Evolutionary conservation across 2,888 invertebrate species (phyloP).

Genomic region (Schizaphis graminum): DNA sequence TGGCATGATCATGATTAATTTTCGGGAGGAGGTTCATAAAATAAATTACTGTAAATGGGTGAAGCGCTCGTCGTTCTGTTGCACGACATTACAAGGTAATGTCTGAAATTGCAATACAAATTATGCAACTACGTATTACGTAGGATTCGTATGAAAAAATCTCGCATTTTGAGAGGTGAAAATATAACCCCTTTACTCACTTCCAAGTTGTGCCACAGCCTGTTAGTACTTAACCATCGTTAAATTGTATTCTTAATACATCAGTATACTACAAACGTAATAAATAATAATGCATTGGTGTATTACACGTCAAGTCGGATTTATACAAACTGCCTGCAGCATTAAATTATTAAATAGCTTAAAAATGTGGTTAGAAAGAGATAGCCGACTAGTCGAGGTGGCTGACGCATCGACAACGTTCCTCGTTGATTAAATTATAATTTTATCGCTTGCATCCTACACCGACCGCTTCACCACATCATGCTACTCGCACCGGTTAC

Average conservation of each 20-base stretch:
- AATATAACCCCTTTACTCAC: no score
- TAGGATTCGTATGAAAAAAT: no score
- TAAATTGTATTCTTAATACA: neutral
- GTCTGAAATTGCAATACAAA: no score
- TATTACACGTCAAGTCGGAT: neutral
- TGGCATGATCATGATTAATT: no score
- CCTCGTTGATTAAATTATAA: conserved; percentile 41
- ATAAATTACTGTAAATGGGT: no score
- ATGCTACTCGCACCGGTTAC: neutral
- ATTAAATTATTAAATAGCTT: conserved; percentile 19
- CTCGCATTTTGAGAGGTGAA: no score
- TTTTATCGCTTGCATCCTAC: neutral
- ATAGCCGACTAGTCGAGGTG: neutral
- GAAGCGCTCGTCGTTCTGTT: no score
- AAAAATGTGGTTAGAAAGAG: neutral
- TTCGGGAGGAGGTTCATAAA: no score
- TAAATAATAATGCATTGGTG: neutral
- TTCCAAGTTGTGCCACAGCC: no score
- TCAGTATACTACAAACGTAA: neutral
- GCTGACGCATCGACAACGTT: neutral
- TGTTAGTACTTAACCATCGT: neutral
- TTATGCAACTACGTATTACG: no score
- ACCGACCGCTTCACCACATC: neutral
- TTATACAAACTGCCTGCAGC: neutral
- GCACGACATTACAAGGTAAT: no score